Evolutionary conservation across 2,797 vertebrate species (phyloP).

Genomic region (Artibeus jamaicensis): DNA sequence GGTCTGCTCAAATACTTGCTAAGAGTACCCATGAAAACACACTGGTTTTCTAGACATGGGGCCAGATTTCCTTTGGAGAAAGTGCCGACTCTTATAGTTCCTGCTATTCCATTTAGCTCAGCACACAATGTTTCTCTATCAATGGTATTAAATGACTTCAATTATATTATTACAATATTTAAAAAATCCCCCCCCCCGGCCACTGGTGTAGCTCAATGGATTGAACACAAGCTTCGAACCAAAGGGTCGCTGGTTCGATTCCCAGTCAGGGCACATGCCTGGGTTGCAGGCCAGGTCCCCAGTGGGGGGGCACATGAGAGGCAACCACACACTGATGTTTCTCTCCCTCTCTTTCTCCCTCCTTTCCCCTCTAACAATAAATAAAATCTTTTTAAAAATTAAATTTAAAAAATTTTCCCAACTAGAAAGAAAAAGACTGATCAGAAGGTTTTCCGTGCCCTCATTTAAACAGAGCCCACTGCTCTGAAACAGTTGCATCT

Average conservation of each 20-base stretch:
- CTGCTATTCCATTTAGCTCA: background rate
- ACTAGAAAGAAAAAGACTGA: background rate
- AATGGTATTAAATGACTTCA: background rate
- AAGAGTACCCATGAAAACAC: background rate
- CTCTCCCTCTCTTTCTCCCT: no score
- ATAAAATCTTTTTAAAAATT: no score
- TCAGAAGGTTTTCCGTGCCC: background rate
- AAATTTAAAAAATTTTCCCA: background rate
- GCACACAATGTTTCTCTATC: background rate
- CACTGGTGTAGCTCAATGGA: no score
- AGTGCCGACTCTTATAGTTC: background rate
- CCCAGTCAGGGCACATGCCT: no score
- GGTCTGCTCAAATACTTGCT: background rate
- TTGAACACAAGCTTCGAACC: no score
- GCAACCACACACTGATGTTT: no score
- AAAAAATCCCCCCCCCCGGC: background rate
- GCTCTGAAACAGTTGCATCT: background rate
- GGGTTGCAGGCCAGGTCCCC: no score
- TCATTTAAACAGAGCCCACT: background rate
- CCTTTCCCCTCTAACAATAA: no score
- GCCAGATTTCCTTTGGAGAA: background rate
- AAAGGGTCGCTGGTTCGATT: no score
- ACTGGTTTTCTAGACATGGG: background rate
- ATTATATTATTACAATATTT: background rate
- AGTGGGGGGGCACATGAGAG: no score